Evolutionary conservation across 92 coral and sea anemone genomes (phyloP), one percentile per base, ranked within the genome.

Genomic region (Heteractis magnifica): DNA sequence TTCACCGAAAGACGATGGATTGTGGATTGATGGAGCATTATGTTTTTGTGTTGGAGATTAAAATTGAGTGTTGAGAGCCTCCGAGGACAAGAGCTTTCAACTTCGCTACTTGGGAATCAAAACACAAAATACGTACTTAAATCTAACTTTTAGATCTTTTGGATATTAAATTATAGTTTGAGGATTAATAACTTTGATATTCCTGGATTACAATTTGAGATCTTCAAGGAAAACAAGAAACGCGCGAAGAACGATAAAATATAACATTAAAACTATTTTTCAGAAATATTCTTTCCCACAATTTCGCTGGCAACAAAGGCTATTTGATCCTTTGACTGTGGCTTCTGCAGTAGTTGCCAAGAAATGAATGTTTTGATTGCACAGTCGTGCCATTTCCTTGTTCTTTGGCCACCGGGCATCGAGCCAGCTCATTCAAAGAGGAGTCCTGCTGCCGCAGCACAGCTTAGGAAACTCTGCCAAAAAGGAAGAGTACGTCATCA

Each of bases 341-440:
- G 26, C 73, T 23, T 68, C 23, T 20, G 49, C 49, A 20, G 44
- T 7, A 6, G 73, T 26, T 68, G 73, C 73, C 73, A 68, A 68
- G 73, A 68, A 68, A 62, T 62, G 9, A 68, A 48, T 68, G 73
- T 26, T 59, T 59, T 15, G 18, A 68, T 68, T 68, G 48, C 73
- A 7, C 18, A n/a, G 11, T 68, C 73, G 48, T 12, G 14, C 23
- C 16, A 26, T 68, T 68, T 68, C 73, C 73, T 68, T 68, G 73
- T 68, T 68, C 5, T 68, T 26, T 48, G 73, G 73, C 73, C 73
- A 68, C 23, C 49, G 73, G 73, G 73, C 73, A 68, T 8, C 26
- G 73, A 68, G 73, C 73, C 73, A 68, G 73, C 23, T 23, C 9
- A 26, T 23, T 10, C 73, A 68, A 68, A 6, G 44, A 34, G 44